Base-by-base conservation (phyloP, 2,888 invertebrate species). In the Timema podura region DNA sequence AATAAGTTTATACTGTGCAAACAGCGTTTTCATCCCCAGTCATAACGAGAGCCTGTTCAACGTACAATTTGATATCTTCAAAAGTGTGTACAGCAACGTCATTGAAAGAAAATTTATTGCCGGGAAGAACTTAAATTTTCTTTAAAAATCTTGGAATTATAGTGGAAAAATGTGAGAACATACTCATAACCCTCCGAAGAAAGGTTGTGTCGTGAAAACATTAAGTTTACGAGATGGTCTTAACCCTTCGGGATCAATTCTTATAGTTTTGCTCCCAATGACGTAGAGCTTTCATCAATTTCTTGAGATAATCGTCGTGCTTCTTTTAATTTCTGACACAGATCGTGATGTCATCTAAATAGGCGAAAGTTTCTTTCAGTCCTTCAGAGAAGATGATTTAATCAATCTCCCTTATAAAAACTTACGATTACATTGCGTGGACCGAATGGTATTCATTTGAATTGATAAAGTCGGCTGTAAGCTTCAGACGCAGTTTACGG, bases 311-410 rank as follows among this genome's bases (percentile, higher is more conserved):
- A 48, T 48, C 46, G 61, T 73, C 70, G 64, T 73, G 72, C 59
- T 72, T 71, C 8, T 69, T 54, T 69, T 73, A 49, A 48, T 61
- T 67, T 47, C 65, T 70, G 15, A 72, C 72, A 68, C 71, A 74
- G 6, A 74, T 66, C 10, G 72, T 73, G 9, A 73, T 69, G 49
- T 74, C 73, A 15, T 74, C 73, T n/a, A 72, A 16, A 64, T 71
- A 71, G 16, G 67, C 54, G n/a, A 61, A 69, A 48, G 51, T 67
- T 30, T 67, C 73, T 71, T 45, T 5, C 65, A 13, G 15, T 16
- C 30, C 67, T 69, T 74, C 71, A 44, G 48, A 59, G 16, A 5
- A 9, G 13, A 69, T 69, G 13, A 72, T 70, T 7, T 45, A 15
- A 44, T 65, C 49, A 48, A 74, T 71, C 7, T 6, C 16, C 6